Percentiles rank a stretch among this genome's conserved stretches.
These are phyloP conservation scores for Pogonognathellus flavescens DNA, from an alignment of 1,140 invertebrate species.

Conservation along the genomic window DNA sequence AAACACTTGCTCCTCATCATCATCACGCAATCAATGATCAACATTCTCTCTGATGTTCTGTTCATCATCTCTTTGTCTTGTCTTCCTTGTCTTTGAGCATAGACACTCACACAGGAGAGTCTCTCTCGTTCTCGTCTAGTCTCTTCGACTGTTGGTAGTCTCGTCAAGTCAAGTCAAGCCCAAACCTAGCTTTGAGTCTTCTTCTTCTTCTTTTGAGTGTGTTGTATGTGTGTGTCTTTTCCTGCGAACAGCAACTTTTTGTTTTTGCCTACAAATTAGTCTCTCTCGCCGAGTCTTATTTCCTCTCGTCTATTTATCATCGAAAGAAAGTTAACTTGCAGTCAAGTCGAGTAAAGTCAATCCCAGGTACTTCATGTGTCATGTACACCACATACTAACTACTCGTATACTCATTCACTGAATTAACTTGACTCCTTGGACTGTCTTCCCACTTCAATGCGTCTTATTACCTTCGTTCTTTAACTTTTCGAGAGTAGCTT, in stretches of 20 bases:
- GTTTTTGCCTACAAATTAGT: conserved; percentile 50
- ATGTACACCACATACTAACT: not conserved
- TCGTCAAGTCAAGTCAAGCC: conserved; percentile 13
- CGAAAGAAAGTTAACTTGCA: conserved; percentile 27
- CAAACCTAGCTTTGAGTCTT: not conserved
- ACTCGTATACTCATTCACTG: not conserved
- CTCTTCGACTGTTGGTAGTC: not conserved
- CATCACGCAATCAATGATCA: conserved; percentile 48
- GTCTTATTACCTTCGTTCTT: not conserved
- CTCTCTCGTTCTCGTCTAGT: conserved; percentile 3
- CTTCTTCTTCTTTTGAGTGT: too few relatives aligned
- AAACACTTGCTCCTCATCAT: conserved; percentile 48
- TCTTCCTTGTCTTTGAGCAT: conserved; percentile 14
- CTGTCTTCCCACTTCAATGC: not conserved
- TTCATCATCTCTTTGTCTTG: conserved; percentile 46
- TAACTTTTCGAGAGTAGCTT: too few relatives aligned
- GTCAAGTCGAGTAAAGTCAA: conserved; percentile 7
- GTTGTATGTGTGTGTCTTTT: conserved; percentile 29
- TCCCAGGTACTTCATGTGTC: conserved; percentile 43
- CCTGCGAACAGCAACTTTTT: conserved; percentile 45
- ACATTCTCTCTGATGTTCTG: conserved; percentile 37
- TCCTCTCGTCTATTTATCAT: conserved; percentile 38
- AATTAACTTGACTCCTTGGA: not conserved
- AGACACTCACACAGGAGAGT: not conserved
- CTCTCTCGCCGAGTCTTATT: conserved; percentile 41